Evolutionary conservation across 2,113 vertebrate genomes (phyloP), one percentile per base, ranked within the genome.

Genomic region (Dolichotis patagonum): DNA sequence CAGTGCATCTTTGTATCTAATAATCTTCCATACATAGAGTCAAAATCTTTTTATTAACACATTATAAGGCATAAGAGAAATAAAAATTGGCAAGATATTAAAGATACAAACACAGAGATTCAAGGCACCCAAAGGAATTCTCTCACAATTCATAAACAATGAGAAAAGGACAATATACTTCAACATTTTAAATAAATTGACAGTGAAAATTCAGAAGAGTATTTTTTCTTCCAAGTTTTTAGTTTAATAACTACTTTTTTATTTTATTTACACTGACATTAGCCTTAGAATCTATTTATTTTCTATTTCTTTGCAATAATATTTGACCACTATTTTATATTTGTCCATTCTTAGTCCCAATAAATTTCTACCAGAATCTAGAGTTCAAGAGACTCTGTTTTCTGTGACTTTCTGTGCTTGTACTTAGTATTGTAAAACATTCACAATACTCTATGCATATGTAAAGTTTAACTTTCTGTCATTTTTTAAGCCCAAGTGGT

Each of bases 21-120:
- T 56, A 41, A 20, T 77, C 82, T 56, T 83, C 63, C 49, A 89
- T 35, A 35, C 11, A 32, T 63, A 12, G 3, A 30, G 41, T 80
- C 65, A 87, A 92, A 96, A 62, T 56, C 22, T 43, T 89, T 90
- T 85, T 86, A 73, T 77, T 91, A 86, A 86, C 16, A 78, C 52
- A 43, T 20, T 49, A 80, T 1, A 46, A 92, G 46, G 60, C n/a
- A n/a, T 71, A 86, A 46, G 35, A 90, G 46, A 88, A 85, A 95
- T 35, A 95, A 88, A 30, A 71, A 94, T 88, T 24, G 24, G 5
- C 13, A 94, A 81, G 41, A 83, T 56, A 60, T 7, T 43, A 88
- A 84, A 80, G 26, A 67, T 9, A 84, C 14, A 52, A 81, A 71
- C 58, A 95, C 7, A 46, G 38, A 62, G 13, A 13, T 32, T 52